Base-by-base conservation (phyloP, 2,797 vertebrate genomes). In the Sardinella longiceps region DNA sequence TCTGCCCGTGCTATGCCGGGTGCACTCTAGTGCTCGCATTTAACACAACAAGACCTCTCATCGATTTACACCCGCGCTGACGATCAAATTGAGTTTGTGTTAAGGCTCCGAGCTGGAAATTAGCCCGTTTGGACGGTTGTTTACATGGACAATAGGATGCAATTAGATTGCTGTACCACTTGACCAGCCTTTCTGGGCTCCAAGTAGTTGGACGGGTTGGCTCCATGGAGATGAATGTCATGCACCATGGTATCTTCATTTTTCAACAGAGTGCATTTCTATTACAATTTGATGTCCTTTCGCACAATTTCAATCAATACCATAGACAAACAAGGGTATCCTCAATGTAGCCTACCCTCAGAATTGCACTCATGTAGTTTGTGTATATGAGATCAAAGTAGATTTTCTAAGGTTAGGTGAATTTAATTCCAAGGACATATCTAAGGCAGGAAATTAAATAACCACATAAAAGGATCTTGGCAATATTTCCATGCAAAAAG, bases 41-140 rank as follows among this genome's bases (percentile, higher is more conserved):
- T 77, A 77, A 43, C 70, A 77, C 70, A 77, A 43, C 70, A 77
- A 43, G 37, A 77, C 33, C 70, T 23, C 70, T 77, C 33, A 77
- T 77, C 70, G 70, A 77, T 77, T 77, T 77, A 39, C 63, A 11
- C 63, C 30, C 6, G 28, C 63, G 1, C 63, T 33, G 63, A 23
- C 70, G 37, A 77, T 77, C 70, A 77, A 77, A 43, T 77, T 77
- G 70, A 43, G 70, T 77, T 70, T 70, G 12, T 70, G 66, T 63
- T 63, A 53, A 10, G 25, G 60, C 25, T 63, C 60, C 6, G 66
- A 70, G 30, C 30, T 15, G 30, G 66, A 70, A 70, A 70, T 70
- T 77, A 77, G 70, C 33, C 70, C 5, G 70, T 77, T 77, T 77
- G 18, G 33, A 77, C 37, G 20, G 70, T 43, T 77, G 70, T 77